Percentiles rank a stretch among this genome's conserved stretches.
These are phyloP conservation scores for Cladorhizidae sp. DNA, from an alignment of 37 sponge, comb jelly and placozoan species.

Conservation along the genomic window DNA sequence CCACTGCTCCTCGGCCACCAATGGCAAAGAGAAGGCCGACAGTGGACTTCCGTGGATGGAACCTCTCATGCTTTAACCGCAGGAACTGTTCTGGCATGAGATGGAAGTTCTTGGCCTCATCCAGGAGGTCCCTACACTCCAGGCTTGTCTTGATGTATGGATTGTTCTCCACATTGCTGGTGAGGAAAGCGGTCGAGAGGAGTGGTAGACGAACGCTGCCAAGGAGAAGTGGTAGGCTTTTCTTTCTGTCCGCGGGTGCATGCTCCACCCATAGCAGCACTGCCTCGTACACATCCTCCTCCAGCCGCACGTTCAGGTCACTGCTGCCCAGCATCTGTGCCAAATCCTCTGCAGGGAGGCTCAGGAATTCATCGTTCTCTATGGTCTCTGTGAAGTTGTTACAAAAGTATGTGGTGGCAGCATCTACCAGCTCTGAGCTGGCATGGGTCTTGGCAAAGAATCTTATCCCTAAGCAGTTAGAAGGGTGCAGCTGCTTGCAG, in stretches of 20 bases:
- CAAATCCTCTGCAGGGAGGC: constrained; percentile 60
- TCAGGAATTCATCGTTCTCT: constrained; percentile 81
- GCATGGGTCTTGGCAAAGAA: constrained; percentile 75
- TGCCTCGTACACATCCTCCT: constrained; percentile 76
- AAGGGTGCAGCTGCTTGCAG: constrained; percentile 78
- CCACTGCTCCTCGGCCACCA: constrained; percentile 89
- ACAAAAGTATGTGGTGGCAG: constrained; percentile 62
- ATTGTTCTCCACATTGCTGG: constrained; percentile 68
- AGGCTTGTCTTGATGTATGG: constrained; percentile 55
- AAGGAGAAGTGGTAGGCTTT: constrained; percentile 52
- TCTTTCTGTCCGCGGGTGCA: constrained; percentile 43
- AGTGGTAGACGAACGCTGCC: constrained; percentile 78
- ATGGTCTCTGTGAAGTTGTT: constrained; percentile 85
- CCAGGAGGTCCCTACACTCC: constrained; percentile 79
- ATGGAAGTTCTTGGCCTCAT: constrained; percentile 92
- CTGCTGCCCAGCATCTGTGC: constrained; percentile 63
- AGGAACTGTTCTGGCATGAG: constrained; percentile 62
- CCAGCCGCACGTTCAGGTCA: constrained; percentile 71
- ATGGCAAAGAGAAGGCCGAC: constrained; percentile 85
- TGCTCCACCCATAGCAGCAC: constrained; percentile 64
- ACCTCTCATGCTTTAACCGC: constrained; percentile 10
- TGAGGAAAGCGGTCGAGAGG: constrained; percentile 70
- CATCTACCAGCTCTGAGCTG: constrained; percentile 54
- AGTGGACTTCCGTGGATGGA: constrained; percentile 84
- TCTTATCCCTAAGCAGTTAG: constrained; percentile 92